Conservation (phyloP, 2,888 invertebrate genomes). For the Chymomyza procnemis region DNA sequence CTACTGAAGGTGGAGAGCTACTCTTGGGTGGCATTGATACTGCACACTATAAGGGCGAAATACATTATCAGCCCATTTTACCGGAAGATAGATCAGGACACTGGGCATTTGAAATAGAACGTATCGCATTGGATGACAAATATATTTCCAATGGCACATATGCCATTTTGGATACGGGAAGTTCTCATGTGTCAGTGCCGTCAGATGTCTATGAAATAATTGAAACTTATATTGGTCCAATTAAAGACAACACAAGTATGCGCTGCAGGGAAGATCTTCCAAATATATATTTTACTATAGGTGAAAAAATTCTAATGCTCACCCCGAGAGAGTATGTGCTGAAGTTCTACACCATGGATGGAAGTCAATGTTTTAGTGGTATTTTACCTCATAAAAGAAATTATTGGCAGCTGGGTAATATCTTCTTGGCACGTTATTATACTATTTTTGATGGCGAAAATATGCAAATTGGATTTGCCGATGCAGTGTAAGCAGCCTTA, state of each 20-base stretch:
- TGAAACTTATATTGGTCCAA: slow-evolving; percentile 5
- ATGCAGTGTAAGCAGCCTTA: too few relatives aligned
- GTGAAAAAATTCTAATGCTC: slow-evolving; percentile 15
- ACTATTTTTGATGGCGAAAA: too few relatives aligned
- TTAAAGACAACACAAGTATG: slow-evolving; percentile 9
- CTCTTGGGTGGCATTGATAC: slow-evolving; percentile 45
- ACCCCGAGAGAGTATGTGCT: slow-evolving; percentile 39
- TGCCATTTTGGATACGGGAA: slow-evolving; percentile 54
- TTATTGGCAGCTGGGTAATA: slow-evolving; percentile 53
- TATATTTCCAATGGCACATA: not conserved
- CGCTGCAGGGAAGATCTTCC: slow-evolving; percentile 26
- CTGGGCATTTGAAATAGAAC: too few relatives aligned
- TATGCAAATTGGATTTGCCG: too few relatives aligned
- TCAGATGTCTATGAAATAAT: not conserved
- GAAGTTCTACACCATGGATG: not conserved
- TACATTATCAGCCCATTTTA: slow-evolving; percentile 23
- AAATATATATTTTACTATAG: slow-evolving; percentile 30
- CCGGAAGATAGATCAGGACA: too few relatives aligned
- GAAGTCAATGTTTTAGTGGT: slow-evolving; percentile 26
- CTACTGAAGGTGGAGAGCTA: slow-evolving; percentile 43
- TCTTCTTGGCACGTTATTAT: slow-evolving; percentile 31
- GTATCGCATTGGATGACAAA: too few relatives aligned
- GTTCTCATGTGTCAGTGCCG: slow-evolving; percentile 44
- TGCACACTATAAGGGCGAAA: slow-evolving; percentile 28
- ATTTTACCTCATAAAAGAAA: slow-evolving; percentile 29